Evolutionary conservation across 2,797 vertebrate species (phyloP).

Genomic region (Jordanella pulchra): DNA sequence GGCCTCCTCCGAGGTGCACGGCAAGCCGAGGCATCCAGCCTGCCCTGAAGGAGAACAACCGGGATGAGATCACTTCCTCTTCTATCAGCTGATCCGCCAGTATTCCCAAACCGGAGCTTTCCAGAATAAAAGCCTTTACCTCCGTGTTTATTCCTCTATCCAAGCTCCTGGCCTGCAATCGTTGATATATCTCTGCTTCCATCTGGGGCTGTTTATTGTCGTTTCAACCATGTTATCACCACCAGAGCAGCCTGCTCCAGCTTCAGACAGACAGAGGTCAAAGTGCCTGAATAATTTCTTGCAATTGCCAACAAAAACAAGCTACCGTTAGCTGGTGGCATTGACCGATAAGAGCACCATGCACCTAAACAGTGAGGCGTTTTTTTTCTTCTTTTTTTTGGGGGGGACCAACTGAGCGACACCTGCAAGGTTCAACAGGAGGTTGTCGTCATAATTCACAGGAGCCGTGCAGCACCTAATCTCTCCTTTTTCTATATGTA

Average conservation of each 20-base stretch:
- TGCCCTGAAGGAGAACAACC: conserved; percentile 60
- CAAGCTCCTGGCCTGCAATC: conserved; percentile 24
- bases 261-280: conserved; percentile 69
- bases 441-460: conserved; percentile 58
- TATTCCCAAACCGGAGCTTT: conserved; percentile 24
- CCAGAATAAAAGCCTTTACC: conserved; percentile 22
- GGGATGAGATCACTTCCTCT: conserved; percentile 71
- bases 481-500: conserved; percentile 66
- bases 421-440: conserved; percentile 51
- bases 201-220: conserved; percentile 43
- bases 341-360: conserved; percentile 65
- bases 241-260: conserved; percentile 50
- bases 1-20: conserved; percentile 69
- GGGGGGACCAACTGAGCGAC: conserved; percentile 58
- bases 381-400: not conserved
- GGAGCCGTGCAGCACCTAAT: conserved; percentile 58
- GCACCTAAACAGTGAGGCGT: conserved; percentile 35
- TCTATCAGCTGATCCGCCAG: conserved; percentile 40
- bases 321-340: conserved; percentile 63
- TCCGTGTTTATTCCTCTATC: conserved; percentile 22
- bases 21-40: conserved; percentile 59
- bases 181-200: conserved; percentile 19
- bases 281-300: conserved; percentile 58
- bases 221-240: conserved; percentile 72
- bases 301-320: conserved; percentile 69